A percentile compares a stretch with the other conserved stretches of the same genome.
phyloP scores from a whole-genome alignment of 2,888 invertebrate genomes.

The Xestia sexstrigata region DNA sequence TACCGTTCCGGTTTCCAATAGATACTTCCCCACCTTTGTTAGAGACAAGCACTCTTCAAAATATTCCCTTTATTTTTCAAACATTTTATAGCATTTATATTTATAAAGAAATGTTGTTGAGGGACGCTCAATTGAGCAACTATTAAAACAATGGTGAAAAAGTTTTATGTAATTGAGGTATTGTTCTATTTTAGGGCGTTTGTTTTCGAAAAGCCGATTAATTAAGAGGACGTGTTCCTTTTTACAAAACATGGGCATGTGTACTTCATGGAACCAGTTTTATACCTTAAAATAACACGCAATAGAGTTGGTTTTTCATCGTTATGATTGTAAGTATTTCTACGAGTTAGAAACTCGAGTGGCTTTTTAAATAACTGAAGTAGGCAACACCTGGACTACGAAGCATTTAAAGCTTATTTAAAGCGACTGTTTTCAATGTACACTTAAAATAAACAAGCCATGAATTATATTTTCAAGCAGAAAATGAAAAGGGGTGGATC shows the following conservation, averaged over 20 bases:
- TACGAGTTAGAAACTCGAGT: slow-evolving; percentile 68
- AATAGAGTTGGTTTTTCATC: slow-evolving; percentile 39
- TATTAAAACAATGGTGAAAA: slow-evolving; percentile 63
- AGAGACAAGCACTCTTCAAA: slow-evolving; percentile 74
- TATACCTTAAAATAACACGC: background rate
- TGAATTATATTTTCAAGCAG: slow-evolving; percentile 39
- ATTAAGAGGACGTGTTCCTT: slow-evolving; percentile 57
- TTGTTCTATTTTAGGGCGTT: slow-evolving; percentile 54
- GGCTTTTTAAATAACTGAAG: slow-evolving; percentile 67
- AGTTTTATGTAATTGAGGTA: slow-evolving; percentile 37
- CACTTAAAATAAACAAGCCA: slow-evolving; percentile 64
- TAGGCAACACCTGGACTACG: slow-evolving; percentile 70
- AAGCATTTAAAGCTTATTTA: slow-evolving; percentile 57
- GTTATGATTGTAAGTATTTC: slow-evolving; percentile 52
- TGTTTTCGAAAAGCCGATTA: slow-evolving; percentile 55
- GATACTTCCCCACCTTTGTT: slow-evolving; percentile 85
- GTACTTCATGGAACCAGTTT: background rate
- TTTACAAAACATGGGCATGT: slow-evolving; percentile 30
- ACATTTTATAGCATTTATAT: slow-evolving; percentile 52
- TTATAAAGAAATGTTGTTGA: slow-evolving; percentile 48
- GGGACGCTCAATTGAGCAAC: slow-evolving; percentile 81
- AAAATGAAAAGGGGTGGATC: slow-evolving; percentile 9
- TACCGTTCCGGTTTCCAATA: slow-evolving; percentile 82
- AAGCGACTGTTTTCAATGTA: slow-evolving; percentile 52
- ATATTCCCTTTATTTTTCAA: slow-evolving; percentile 63